A percentile compares a stretch with the other conserved stretches of the same genome.
Conservation (phyloP, 2,797 vertebrate genomes). For the Melanotaenia trifasciata region DNA sequence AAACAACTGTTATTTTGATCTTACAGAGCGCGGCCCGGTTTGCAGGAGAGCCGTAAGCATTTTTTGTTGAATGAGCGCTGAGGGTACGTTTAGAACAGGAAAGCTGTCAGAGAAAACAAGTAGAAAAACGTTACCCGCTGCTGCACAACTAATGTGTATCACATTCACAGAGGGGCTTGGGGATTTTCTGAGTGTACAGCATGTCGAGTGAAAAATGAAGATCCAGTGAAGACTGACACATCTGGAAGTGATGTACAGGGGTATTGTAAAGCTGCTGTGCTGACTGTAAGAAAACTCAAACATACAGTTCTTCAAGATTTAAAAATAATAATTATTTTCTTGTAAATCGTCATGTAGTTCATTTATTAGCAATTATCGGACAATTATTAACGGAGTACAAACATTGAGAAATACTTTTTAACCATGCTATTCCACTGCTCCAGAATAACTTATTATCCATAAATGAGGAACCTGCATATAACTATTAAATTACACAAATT, state of each 20-base stretch:
- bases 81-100: constrained; percentile 35
- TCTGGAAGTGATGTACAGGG: constrained; percentile 18
- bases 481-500: constrained; percentile 15
- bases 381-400: background rate
- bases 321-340: background rate
- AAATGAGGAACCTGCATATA: constrained; percentile 2
- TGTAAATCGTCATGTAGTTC: background rate
- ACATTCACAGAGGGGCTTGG: constrained; percentile 5
- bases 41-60: constrained; percentile 41
- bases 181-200: constrained; percentile 9
- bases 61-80: constrained; percentile 37
- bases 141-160: constrained; percentile 22
- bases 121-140: constrained; percentile 12
- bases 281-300: background rate
- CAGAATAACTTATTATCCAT: background rate
- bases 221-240: background rate
- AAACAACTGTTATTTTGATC: constrained; percentile 52
- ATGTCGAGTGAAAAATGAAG: constrained; percentile 3
- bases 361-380: background rate
- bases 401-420: background rate
- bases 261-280: background rate
- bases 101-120: constrained; percentile 46
- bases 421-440: background rate
- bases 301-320: background rate
- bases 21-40: constrained; percentile 5